phyloP scores from a whole-genome alignment of 1,140 invertebrate genomes.

The Leptinotarsa texana region DNA sequence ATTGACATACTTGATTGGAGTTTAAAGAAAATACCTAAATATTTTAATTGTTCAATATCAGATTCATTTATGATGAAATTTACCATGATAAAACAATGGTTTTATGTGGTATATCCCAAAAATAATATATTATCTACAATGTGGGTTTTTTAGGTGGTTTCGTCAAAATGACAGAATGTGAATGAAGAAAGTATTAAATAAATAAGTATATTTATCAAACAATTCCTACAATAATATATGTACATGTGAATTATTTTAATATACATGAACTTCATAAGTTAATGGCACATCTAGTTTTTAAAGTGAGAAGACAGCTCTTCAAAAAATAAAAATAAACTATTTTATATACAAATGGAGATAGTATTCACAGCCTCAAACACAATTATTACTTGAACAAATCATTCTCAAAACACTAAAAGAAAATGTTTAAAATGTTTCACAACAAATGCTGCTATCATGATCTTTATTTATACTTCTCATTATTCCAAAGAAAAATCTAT shows the following conservation, averaged over 20 bases:
- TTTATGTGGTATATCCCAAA: no score
- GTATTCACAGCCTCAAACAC: slow-evolving; percentile 51
- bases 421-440: background rate
- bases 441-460: slow-evolving; percentile 17
- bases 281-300: slow-evolving; percentile 50
- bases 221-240: slow-evolving; percentile 46
- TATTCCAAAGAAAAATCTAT: no score
- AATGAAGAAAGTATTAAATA: slow-evolving; percentile 39
- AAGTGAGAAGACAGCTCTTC: slow-evolving; percentile 34
- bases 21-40: background rate
- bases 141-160: no score
- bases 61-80: no score
- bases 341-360: slow-evolving; percentile 44
- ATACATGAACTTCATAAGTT: slow-evolving; percentile 49
- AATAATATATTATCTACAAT: no score
- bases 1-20: background rate
- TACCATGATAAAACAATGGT: no score
- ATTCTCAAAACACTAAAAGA: slow-evolving; percentile 23
- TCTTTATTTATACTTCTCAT: background rate
- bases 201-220: slow-evolving; percentile 51
- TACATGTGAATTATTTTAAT: slow-evolving; percentile 44
- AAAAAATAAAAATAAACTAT: slow-evolving; percentile 35
- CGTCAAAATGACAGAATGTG: no score
- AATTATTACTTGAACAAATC: slow-evolving; percentile 35
- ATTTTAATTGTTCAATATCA: no score